These are phyloP conservation scores for Pediacus dermestoides DNA, from an alignment of 2,888 invertebrate genomes.

Conservation along the genomic window DNA sequence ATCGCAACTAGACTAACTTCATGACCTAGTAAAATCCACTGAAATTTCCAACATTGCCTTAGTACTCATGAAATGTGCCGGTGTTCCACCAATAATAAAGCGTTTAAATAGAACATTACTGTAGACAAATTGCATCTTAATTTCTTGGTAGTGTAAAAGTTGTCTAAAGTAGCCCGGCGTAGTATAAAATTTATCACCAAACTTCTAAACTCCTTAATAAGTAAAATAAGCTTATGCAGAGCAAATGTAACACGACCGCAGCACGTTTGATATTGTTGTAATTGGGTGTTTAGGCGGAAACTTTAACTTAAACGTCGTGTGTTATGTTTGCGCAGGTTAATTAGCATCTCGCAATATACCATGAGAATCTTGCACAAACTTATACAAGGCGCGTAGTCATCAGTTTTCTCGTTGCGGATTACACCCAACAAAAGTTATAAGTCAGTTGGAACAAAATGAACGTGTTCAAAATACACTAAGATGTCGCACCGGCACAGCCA, in stretches of 20 bases:
- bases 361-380: constrained; percentile 4
- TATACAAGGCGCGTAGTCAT: constrained; percentile 7
- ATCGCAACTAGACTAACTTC: too few relatives aligned
- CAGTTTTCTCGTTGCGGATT: constrained; percentile 11
- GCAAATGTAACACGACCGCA: constrained; percentile 22
- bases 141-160: constrained; percentile 21
- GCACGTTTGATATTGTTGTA: constrained; percentile 30
- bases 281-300: constrained; percentile 33
- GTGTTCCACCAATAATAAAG: constrained; percentile 23
- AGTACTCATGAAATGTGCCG: too few relatives aligned
- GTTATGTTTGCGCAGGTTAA: constrained; percentile 22
- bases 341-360: constrained; percentile 15
- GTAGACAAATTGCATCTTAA: constrained; percentile 25
- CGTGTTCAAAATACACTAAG: constrained; percentile 12
- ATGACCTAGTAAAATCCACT: too few relatives aligned
- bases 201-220: constrained; percentile 30
- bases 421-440: constrained; percentile 9
- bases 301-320: constrained; percentile 28
- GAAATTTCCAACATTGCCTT: too few relatives aligned
- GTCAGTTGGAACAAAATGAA: constrained; percentile 8
- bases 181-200: constrained; percentile 25
- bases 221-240: constrained; percentile 29
- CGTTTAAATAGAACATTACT: constrained; percentile 20
- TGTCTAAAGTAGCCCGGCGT: constrained; percentile 12
- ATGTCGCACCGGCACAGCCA: neutral